Percentiles rank a stretch among this genome's conserved stretches.
Conservation (phyloP, 1,140 invertebrate genomes). For the Drosophila asahinai region DNA sequence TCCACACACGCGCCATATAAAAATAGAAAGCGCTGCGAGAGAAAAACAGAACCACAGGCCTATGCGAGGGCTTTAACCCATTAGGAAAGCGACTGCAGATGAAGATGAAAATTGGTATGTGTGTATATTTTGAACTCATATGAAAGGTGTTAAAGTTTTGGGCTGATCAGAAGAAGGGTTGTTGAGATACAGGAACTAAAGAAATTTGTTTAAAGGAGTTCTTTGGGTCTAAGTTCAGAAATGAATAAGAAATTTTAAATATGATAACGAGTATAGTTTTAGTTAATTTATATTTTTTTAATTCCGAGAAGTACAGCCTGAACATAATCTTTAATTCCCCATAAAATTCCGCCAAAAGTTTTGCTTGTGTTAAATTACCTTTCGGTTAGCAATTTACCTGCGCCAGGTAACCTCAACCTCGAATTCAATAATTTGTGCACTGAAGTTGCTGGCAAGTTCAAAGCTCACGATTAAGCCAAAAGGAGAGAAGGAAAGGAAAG, state of each 20-base stretch:
- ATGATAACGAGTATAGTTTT: background rate
- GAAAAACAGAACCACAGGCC: slow-evolving; percentile 49
- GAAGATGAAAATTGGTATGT: slow-evolving; percentile 11
- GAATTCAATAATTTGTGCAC: slow-evolving; percentile 49
- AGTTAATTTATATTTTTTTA: too few species aligned
- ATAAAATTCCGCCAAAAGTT: background rate
- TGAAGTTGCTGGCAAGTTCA: slow-evolving; percentile 55
- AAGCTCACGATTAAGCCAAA: slow-evolving; percentile 45
- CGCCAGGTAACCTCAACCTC: slow-evolving; percentile 31
- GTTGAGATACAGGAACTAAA: background rate
- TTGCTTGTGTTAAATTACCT: slow-evolving; percentile 37
- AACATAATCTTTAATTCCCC: background rate
- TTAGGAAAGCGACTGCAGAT: slow-evolving; percentile 35
- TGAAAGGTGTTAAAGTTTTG: background rate
- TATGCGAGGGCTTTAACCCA: slow-evolving; percentile 43
- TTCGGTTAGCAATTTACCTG: slow-evolving; percentile 46
- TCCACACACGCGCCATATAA: slow-evolving; percentile 73
- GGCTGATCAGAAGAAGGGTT: too few species aligned
- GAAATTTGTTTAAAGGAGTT: background rate
- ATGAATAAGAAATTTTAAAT: background rate
- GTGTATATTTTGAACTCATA: slow-evolving; percentile 4
- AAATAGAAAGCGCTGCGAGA: slow-evolving; percentile 65
- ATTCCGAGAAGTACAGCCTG: background rate
- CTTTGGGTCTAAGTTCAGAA: background rate
- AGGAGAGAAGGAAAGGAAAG: background rate